Base-by-base conservation (phyloP, 2,888 invertebrate genomes). In the Dolomedes plantarius region DNA sequence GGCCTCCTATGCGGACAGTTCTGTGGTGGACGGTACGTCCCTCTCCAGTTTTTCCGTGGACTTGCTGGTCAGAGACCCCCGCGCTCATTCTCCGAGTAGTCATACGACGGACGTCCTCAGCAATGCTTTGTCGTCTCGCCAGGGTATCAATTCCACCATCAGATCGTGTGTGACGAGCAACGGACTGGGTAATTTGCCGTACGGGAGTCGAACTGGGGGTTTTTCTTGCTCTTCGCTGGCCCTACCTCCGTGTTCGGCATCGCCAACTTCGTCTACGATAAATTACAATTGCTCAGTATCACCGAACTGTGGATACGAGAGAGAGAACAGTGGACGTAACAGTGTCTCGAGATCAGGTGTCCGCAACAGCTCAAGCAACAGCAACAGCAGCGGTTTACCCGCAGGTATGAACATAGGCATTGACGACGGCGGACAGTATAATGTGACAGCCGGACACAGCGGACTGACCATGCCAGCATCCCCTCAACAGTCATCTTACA, bases 21-120 rank as follows among this genome's bases (percentile, higher is more conserved):
- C 77, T 1, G 62, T 74, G 13, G 74, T 82, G n/a, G 82, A 87
- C 39, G 81, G 68, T n/a, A 74, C 81, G 9, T 28, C 87, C 31
- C 31, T 82, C 56, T 75, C 81, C 7, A 82, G 74, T 74, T 87
- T 87, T 46, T 82, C 87, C 7, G 87, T 87, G 27, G 87, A 87
- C 50, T 56, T 82, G 64, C 50, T 87, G 64, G 82, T 87, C 3
- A 72, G 80, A 32, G 74, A 86, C 28, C 76, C 80, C 7, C 75
- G 86, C 64, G 56, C 29, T 9, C 76, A 80, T 27, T 86, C 86
- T 11, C 86, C 86, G 3, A 50, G 27, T 13, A 72, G 19, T 28
- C 74, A 75, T 16, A 79, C 75, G 79, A 75, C 79, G 16, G 86
- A 79, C 29, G 68, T 65, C 19, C 62, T 75, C n/a, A 79, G 46